Evolutionary conservation across 1,140 invertebrate genomes (phyloP).

Genomic region (Acromyrmex echinatior): DNA sequence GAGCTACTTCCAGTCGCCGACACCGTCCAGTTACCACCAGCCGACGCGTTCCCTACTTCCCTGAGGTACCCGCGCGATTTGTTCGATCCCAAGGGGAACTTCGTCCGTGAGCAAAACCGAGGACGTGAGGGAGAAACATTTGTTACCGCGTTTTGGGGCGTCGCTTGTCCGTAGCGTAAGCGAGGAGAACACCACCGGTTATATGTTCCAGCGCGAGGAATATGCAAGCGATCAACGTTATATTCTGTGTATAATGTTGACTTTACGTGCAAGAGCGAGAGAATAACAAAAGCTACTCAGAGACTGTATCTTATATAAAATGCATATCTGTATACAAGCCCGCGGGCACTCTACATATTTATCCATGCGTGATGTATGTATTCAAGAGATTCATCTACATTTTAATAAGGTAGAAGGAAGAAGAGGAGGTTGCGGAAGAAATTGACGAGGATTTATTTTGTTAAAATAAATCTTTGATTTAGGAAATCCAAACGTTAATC

Average conservation of each 20-base stretch:
- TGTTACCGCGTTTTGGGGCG: conserved; percentile 37
- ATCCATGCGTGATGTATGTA: conserved; percentile 15
- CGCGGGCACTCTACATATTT: conserved; percentile 50
- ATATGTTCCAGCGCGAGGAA: background rate
- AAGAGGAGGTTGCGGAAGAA: background rate
- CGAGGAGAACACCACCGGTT: background rate
- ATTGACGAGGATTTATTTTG: conserved; percentile 11
- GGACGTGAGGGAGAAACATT: conserved; percentile 46
- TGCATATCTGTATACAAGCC: conserved; percentile 30
- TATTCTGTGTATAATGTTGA: conserved; percentile 44
- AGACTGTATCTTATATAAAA: conserved; percentile 43
- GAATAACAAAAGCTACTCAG: conserved; percentile 46
- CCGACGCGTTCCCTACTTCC: conserved; percentile 28
- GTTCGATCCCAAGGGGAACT: conserved; percentile 36
- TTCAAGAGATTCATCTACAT: conserved; percentile 35
- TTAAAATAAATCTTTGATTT: background rate
- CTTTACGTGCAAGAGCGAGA: conserved; percentile 40
- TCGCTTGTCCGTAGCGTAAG: background rate
- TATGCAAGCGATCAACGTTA: conserved; percentile 45
- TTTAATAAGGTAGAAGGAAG: background rate
- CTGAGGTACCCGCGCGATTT: conserved; percentile 46
- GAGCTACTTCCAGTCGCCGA: conserved; percentile 54
- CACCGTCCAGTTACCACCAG: conserved; percentile 48
- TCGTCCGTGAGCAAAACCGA: conserved; percentile 38
- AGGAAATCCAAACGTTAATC: background rate